phyloP scores from a whole-genome alignment of 1,140 invertebrate species.

The Helicoverpa zea region DNA sequence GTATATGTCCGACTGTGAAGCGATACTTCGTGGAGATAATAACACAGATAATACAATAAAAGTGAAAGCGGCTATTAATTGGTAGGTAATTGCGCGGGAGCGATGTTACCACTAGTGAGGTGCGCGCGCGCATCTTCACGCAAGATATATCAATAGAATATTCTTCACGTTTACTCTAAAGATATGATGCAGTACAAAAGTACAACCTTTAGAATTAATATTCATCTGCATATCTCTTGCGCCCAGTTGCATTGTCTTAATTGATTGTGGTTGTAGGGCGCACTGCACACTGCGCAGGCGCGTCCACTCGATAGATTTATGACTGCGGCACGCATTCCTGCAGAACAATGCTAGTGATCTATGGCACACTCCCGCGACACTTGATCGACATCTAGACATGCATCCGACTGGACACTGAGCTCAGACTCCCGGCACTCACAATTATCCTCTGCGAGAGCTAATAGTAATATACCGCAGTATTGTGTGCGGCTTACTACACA shows the following conservation, averaged over 20 bases:
- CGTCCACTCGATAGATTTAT: not conserved
- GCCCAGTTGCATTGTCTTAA: not conserved
- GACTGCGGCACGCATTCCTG: not conserved
- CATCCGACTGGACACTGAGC: too few species aligned
- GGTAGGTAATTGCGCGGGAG: slow-evolving; percentile 21
- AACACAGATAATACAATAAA: slow-evolving; percentile 27
- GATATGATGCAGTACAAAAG: too few species aligned
- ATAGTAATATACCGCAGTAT: not conserved
- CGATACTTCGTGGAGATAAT: slow-evolving; percentile 6
- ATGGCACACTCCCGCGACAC: too few species aligned
- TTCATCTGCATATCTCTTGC: too few species aligned
- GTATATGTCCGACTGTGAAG: not conserved
- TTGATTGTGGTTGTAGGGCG: not conserved
- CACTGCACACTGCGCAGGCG: not conserved
- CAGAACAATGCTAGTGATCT: not conserved
- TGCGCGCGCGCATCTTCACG: not conserved
- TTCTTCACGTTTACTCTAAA: too few species aligned
- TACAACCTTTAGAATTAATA: too few species aligned
- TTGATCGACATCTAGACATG: too few species aligned
- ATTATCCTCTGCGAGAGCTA: too few species aligned
- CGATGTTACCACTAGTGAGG: slow-evolving; percentile 4
- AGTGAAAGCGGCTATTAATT: slow-evolving; percentile 36
- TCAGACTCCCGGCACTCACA: too few species aligned
- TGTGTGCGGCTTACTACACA: not conserved
- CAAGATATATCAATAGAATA: too few species aligned